A percentile compares a stretch with the other conserved stretches of the same genome.
Conservation (phyloP, 2,797 vertebrate species). For the Pogonophryne albipinna region DNA sequence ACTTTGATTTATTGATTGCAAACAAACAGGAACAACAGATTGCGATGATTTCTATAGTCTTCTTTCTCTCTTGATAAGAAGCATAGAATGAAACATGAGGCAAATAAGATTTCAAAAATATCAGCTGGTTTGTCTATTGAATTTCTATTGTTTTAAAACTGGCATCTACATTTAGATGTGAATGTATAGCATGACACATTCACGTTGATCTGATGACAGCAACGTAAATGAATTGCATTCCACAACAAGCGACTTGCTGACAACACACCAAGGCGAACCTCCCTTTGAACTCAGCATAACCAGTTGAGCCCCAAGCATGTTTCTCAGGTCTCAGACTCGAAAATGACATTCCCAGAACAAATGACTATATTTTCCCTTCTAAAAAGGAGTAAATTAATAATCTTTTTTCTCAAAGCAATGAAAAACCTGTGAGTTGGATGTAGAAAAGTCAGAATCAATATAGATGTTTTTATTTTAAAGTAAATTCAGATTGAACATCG, state of each 20-base stretch:
- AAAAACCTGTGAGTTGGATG: too few species aligned
- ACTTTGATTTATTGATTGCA: too few species aligned
- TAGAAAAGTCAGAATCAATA: too few species aligned
- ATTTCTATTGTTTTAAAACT: background rate
- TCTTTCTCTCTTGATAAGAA: background rate
- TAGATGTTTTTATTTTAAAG: too few species aligned
- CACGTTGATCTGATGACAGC: slow-evolving; percentile 2
- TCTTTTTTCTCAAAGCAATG: too few species aligned
- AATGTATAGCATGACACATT: background rate
- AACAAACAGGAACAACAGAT: background rate
- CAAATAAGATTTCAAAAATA: background rate
- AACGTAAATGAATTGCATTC: slow-evolving; percentile 36
- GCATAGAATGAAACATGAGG: background rate
- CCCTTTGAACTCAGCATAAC: slow-evolving; percentile 43
- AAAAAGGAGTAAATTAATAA: too few species aligned
- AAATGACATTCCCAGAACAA: too few species aligned
- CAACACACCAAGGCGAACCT: slow-evolving; percentile 51
- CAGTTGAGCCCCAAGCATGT: too few species aligned
- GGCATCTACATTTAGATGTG: background rate
- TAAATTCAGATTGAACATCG: too few species aligned
- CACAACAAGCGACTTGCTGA: slow-evolving; percentile 24
- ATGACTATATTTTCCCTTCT: too few species aligned
- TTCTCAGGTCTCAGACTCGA: too few species aligned
- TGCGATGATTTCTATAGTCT: background rate
- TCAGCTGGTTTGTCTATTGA: background rate